These are phyloP conservation scores for Gymnosoma rotundatum DNA, from an alignment of 2,888 invertebrate genomes.

Conservation along the genomic window DNA sequence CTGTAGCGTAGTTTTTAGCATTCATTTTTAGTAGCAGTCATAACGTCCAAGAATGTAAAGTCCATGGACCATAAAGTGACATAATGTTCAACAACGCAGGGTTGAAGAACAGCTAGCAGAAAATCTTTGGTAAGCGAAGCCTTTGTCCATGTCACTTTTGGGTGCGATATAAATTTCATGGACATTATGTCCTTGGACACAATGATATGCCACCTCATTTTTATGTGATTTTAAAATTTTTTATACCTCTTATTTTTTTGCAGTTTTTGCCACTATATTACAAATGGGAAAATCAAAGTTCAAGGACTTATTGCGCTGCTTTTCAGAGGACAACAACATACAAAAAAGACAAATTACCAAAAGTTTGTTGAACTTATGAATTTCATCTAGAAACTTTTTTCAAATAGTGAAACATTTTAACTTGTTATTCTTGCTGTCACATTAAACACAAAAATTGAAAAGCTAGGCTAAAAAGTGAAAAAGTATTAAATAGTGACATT, in stretches of 20 bases:
- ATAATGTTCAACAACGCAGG: too few species aligned
- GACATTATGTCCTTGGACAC: too few species aligned
- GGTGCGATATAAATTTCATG: too few species aligned
- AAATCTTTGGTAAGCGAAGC: too few species aligned
- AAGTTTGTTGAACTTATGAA: slow-evolving; percentile 46
- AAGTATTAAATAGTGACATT: slow-evolving; percentile 30
- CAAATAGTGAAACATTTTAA: slow-evolving; percentile 39
- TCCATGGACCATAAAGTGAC: too few species aligned
- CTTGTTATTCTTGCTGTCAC: slow-evolving; percentile 33
- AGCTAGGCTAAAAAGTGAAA: slow-evolving; percentile 23
- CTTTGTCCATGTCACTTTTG: too few species aligned
- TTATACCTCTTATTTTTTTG: too few species aligned
- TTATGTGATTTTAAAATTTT: too few species aligned
- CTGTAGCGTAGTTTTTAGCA: neutral
- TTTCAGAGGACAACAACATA: slow-evolving; percentile 54
- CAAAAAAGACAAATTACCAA: slow-evolving; percentile 36
- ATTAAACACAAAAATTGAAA: slow-evolving; percentile 35
- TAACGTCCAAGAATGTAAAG: too few species aligned
- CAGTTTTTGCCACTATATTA: slow-evolving; percentile 50
- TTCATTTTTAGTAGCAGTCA: too few species aligned
- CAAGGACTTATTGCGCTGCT: slow-evolving; percentile 48
- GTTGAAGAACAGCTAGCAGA: too few species aligned
- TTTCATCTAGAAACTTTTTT: slow-evolving; percentile 32
- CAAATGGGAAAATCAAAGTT: slow-evolving; percentile 48
- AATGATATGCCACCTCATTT: too few species aligned